These are phyloP conservation scores for Danio rerio DNA, from an alignment of 2,113 vertebrate genomes.

Conservation along the genomic window DNA sequence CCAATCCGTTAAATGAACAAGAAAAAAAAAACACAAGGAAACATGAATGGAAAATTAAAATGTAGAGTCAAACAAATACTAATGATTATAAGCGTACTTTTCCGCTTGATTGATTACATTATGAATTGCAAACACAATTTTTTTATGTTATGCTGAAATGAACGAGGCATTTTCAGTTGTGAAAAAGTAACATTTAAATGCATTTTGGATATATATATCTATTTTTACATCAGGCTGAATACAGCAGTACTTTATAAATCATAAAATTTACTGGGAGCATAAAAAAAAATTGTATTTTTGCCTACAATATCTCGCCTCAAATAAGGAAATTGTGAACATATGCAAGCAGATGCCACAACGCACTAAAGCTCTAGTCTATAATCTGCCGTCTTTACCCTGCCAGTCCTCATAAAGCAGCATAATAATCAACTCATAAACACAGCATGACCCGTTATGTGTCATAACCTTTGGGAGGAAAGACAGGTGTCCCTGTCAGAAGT, in stretches of 20 bases:
- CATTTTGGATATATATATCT: too few species aligned
- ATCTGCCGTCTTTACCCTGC: constrained; percentile 17
- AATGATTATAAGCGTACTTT: too few species aligned
- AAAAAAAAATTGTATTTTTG: neutral
- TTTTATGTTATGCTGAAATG: too few species aligned
- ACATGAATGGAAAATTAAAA: neutral
- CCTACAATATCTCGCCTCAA: neutral
- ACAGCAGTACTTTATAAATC: too few species aligned
- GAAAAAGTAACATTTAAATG: too few species aligned
- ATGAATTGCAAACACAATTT: too few species aligned
- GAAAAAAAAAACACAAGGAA: constrained; percentile 5
- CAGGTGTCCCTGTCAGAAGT: constrained; percentile 41
- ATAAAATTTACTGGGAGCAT: too few species aligned
- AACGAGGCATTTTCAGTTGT: too few species aligned
- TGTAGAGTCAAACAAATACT: too few species aligned
- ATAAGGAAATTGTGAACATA: neutral
- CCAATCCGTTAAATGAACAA: neutral
- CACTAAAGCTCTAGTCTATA: constrained; percentile 3
- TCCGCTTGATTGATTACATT: too few species aligned
- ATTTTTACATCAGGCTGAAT: too few species aligned
- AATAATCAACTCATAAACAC: constrained; percentile 48
- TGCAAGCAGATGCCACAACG: constrained; percentile 9
- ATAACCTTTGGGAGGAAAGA: constrained; percentile 34
- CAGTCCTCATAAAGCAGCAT: constrained; percentile 23
- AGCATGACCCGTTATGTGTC: constrained; percentile 14